A percentile compares a stretch with the other conserved stretches of the same genome.
phyloP scores from a whole-genome alignment of 1,140 invertebrate genomes.

The Saccostrea cuccullata region DNA sequence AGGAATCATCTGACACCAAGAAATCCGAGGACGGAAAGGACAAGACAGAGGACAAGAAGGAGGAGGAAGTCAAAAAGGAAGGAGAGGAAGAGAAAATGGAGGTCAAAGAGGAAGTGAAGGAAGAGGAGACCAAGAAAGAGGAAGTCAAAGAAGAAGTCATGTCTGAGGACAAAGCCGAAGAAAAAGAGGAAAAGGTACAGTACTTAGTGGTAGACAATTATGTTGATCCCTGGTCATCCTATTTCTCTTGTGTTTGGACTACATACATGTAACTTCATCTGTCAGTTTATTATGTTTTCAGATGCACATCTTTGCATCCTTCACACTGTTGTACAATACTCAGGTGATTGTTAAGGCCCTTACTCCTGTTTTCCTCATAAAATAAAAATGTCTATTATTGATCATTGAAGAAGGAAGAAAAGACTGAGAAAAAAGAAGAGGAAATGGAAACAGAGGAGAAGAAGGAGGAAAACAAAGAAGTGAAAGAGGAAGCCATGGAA shows the following conservation, averaged over 20 bases:
- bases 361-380: too few species aligned
- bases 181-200: background rate
- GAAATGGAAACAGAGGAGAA: constrained; percentile 62
- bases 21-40: constrained; percentile 67
- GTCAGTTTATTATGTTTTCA: too few species aligned
- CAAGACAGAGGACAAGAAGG: constrained; percentile 78
- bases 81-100: constrained; percentile 71
- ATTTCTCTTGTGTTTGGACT: too few species aligned
- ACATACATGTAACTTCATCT: too few species aligned
- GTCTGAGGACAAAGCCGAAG: constrained; percentile 28
- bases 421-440: constrained; percentile 71
- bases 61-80: constrained; percentile 56
- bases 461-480: constrained; percentile 60
- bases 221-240: too few species aligned
- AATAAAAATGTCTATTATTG: background rate
- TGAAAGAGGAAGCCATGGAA: constrained; percentile 68
- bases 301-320: too few species aligned
- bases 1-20: constrained; percentile 49
- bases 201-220: too few species aligned
- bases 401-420: constrained; percentile 70
- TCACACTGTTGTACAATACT: too few species aligned
- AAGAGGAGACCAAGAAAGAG: constrained; percentile 62
- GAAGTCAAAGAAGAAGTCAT: constrained; percentile 78
- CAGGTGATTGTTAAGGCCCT: too few species aligned
- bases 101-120: constrained; percentile 69